Base-by-base conservation (phyloP, 1,140 invertebrate species). In the Leptinotarsa lineolata region DNA sequence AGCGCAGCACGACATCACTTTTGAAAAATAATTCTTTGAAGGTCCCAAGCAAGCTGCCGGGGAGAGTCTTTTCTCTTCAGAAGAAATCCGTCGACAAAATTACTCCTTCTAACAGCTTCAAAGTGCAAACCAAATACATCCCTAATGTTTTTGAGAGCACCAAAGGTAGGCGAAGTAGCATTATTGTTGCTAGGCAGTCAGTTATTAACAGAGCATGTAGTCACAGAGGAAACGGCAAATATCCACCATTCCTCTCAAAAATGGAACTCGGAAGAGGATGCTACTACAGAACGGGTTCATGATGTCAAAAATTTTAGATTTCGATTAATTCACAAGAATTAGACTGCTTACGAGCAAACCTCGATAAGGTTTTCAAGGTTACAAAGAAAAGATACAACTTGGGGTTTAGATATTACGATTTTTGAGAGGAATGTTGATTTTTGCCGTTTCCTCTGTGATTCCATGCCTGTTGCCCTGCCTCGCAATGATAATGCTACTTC, bases 401-500 rank as follows among this genome's bases (percentile, higher is more conserved):
- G 63, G 12, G 24, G 15, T 24, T 16, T 22, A 65, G 16, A 60
- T 63, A 39, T 39, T 11, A 39, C 8, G 30, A 39, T 91, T 87
- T 6, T 83, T 72, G 0, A 91, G 80, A 2, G 90, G 86, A 44
- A 91, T 90, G 82, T 89, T 90, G 74, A 90, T 87, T 80, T 90
- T 91, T 0, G 89, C 88, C 72, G 84, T 87, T 16, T 85, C 84
- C 45, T 89, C 87, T 21, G 79, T 65, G 80, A 76, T 61, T 74
- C 59, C 44, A 21, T 58, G 6, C n/a, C 68, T 21, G 88, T 87
- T 78, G 90, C 83, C 6, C 90, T 91, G 18, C 90, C 90, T 22
- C 88, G 86, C 86, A 91, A 88, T 54, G 90, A 91, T 20, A 91
- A 84, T 15, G 89, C 90, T 84, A 90, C 88, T 83, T 92, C 90